Conservation (phyloP, 2,888 invertebrate genomes). For the Cryptosula pallasiana region DNA sequence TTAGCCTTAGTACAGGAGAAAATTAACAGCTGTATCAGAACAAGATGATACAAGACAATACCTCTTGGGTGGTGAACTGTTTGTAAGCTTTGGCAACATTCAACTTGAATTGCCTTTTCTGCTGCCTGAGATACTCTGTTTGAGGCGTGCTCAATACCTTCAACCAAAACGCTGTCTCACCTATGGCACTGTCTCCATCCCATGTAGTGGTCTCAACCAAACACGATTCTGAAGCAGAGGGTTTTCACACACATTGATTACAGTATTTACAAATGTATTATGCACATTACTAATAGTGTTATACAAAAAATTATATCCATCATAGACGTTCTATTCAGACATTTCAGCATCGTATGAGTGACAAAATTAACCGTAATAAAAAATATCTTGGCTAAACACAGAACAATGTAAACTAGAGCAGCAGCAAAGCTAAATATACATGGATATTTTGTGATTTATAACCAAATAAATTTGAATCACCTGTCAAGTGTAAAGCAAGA, state of each 20-base stretch:
- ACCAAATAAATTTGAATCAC: background rate
- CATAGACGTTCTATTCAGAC: too few relatives aligned
- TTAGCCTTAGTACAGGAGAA: background rate
- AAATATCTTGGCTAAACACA: too few relatives aligned
- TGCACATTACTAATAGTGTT: too few relatives aligned
- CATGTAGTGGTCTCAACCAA: constrained; percentile 14
- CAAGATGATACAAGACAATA: background rate
- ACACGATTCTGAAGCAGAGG: too few relatives aligned
- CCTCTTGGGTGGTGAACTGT: background rate
- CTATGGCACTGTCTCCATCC: constrained; percentile 18
- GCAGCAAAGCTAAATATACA: too few relatives aligned
- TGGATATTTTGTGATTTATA: too few relatives aligned
- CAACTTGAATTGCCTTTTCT: background rate
- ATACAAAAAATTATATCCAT: too few relatives aligned
- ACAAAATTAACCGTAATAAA: too few relatives aligned
- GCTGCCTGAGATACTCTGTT: constrained; percentile 12
- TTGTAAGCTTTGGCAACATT: background rate
- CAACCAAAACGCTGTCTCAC: constrained; percentile 12
- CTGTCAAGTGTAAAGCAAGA: background rate
- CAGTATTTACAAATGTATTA: too few relatives aligned
- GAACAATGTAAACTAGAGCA: too few relatives aligned
- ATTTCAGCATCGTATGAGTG: too few relatives aligned
- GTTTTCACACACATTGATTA: too few relatives aligned
- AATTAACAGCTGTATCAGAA: background rate
- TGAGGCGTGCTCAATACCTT: constrained; percentile 16